Conservation (phyloP, 2,113 vertebrate genomes). For the Myotis davidii region DNA sequence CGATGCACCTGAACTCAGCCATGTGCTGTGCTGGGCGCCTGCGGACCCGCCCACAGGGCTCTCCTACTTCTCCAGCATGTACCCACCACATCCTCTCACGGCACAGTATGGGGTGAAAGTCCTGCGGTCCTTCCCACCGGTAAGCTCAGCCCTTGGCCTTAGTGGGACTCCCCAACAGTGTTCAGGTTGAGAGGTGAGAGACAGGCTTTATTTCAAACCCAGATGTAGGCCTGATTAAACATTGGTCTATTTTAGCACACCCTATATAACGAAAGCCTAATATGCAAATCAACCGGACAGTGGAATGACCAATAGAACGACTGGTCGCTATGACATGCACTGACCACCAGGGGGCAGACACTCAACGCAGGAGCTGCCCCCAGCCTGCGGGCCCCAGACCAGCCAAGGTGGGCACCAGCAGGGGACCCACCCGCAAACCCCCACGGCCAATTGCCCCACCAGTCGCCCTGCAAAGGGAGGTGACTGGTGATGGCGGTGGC, state of each 20-base stretch:
- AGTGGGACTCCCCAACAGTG: background rate
- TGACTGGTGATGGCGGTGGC: too few species aligned
- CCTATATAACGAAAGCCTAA: too few species aligned
- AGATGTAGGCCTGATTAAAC: background rate
- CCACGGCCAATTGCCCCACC: too few species aligned
- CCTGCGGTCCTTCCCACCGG: slow-evolving; percentile 96
- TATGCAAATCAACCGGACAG: too few species aligned
- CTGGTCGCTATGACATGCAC: too few species aligned
- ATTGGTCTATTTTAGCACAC: background rate
- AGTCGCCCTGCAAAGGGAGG: too few species aligned
- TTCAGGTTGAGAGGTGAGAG: background rate
- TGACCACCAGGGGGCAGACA: too few species aligned
- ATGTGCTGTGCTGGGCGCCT: slow-evolving; percentile 96
- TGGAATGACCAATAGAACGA: too few species aligned
- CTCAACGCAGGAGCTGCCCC: too few species aligned
- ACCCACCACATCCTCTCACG: slow-evolving; percentile 96
- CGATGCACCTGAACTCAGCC: slow-evolving; percentile 96
- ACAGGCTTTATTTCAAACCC: background rate
- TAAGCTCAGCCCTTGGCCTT: slow-evolving; percentile 72
- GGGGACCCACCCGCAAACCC: too few species aligned
- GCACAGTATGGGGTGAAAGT: slow-evolving; percentile 98
- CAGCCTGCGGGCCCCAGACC: too few species aligned
- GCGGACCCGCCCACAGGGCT: slow-evolving; percentile 96
- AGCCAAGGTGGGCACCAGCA: too few species aligned
- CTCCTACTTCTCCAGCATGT: slow-evolving; percentile 99